Evolutionary conservation across 1,140 invertebrate genomes (phyloP).

Genomic region (Dysdera silvatica): DNA sequence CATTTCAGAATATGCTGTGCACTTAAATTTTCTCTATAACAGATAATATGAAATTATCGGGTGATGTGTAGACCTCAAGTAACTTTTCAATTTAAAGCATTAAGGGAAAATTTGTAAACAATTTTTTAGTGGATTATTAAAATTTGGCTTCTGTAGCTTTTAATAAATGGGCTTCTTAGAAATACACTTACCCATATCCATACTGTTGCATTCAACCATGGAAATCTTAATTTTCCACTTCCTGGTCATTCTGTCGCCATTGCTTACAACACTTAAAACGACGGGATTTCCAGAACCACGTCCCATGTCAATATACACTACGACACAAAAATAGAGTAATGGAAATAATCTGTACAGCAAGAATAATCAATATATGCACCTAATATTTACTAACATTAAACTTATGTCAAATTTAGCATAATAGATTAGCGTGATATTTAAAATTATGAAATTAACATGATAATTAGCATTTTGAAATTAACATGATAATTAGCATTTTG

Average conservation of each 20-base stretch:
- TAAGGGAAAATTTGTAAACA: no score
- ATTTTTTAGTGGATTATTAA: no score
- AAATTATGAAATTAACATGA: background rate
- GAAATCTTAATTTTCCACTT: slow-evolving; percentile 68
- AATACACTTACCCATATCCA: slow-evolving; percentile 44
- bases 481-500: background rate
- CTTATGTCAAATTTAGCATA: background rate
- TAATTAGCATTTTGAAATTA: background rate
- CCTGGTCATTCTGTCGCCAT: slow-evolving; percentile 53
- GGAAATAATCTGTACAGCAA: no score
- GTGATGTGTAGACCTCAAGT: no score
- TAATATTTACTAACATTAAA: background rate
- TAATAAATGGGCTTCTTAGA: no score
- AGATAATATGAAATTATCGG: no score
- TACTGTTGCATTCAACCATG: slow-evolving; percentile 64
- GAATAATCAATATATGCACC: background rate
- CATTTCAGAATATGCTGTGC: no score
- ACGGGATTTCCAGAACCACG: slow-evolving; percentile 55
- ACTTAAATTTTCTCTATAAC: no score
- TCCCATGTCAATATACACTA: slow-evolving; percentile 78
- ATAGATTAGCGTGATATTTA: background rate
- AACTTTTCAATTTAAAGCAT: no score
- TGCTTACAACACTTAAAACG: slow-evolving; percentile 57
- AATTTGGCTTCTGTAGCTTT: no score
- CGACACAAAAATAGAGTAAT: slow-evolving; percentile 28